A percentile compares a stretch with the other conserved stretches of the same genome.
phyloP scores from a whole-genome alignment of 2,113 vertebrate species.

The Sigmodon hispidus region DNA sequence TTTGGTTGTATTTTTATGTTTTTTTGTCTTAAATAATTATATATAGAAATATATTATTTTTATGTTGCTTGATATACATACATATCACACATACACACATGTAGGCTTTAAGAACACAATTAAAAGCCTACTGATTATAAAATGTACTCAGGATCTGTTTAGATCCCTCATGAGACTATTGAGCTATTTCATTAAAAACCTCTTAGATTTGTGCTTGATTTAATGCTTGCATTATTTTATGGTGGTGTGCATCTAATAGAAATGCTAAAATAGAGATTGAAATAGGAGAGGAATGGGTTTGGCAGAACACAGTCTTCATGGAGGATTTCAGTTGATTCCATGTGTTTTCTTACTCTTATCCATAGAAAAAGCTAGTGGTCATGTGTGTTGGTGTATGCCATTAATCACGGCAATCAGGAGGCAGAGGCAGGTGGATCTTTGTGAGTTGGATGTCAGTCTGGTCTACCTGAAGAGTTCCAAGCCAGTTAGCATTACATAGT shows the following conservation, averaged over 20 bases:
- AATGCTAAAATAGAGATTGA: background rate
- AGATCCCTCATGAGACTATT: background rate
- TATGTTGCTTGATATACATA: too few relatives aligned
- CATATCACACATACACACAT: background rate
- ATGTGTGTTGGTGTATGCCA: background rate
- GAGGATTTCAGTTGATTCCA: background rate
- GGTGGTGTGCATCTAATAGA: background rate
- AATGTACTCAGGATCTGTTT: background rate
- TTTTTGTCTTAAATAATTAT: too few relatives aligned
- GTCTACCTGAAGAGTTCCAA: background rate
- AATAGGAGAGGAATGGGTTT: background rate
- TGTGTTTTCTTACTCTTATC: background rate
- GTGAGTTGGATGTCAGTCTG: background rate
- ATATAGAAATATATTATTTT: too few relatives aligned
- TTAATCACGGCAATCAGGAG: background rate
- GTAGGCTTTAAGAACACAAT: background rate
- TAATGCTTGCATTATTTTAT: background rate
- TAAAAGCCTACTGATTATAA: background rate
- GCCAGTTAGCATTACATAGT: background rate
- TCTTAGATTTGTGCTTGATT: background rate
- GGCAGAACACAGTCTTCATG: background rate
- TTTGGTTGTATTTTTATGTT: too few relatives aligned
- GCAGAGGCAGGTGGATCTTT: background rate
- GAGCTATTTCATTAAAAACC: background rate
- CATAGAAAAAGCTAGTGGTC: background rate